These are phyloP conservation scores for Aphelocoma coerulescens DNA, from an alignment of 2,113 vertebrate genomes.

Conservation along the genomic window DNA sequence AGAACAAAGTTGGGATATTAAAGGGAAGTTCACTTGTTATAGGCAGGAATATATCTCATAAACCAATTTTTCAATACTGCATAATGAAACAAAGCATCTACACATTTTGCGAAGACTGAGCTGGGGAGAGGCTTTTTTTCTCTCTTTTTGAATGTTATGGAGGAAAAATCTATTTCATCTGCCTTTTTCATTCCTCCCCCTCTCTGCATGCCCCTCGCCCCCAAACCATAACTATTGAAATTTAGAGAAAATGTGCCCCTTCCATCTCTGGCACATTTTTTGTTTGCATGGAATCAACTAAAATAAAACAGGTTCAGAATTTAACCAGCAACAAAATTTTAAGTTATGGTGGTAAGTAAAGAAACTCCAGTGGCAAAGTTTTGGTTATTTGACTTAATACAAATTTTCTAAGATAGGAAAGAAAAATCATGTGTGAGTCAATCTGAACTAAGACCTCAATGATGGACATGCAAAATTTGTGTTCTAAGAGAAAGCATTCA, in stretches of 20 bases:
- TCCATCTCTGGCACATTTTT: background rate
- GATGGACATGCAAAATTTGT: background rate
- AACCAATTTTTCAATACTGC: background rate
- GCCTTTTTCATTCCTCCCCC: background rate
- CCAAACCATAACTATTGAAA: background rate
- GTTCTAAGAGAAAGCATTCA: background rate
- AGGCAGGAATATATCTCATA: background rate
- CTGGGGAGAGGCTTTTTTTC: background rate
- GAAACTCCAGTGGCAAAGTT: background rate
- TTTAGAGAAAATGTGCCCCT: background rate
- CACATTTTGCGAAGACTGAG: background rate
- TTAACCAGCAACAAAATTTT: background rate
- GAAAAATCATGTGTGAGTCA: background rate
- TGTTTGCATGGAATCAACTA: background rate
- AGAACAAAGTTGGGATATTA: background rate
- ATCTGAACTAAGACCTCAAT: background rate
- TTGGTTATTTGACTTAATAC: background rate
- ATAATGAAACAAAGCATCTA: background rate
- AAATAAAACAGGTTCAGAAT: background rate
- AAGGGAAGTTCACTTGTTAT: background rate
- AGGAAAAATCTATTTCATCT: background rate
- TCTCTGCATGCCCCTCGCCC: rapidly evolving
- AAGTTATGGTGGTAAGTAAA: background rate
- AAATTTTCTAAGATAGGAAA: background rate
- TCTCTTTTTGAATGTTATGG: background rate